Evolutionary conservation across 2,797 vertebrate genomes (phyloP), one percentile per base, ranked within the genome.

Genomic region (Hipposideros larvatus): DNA sequence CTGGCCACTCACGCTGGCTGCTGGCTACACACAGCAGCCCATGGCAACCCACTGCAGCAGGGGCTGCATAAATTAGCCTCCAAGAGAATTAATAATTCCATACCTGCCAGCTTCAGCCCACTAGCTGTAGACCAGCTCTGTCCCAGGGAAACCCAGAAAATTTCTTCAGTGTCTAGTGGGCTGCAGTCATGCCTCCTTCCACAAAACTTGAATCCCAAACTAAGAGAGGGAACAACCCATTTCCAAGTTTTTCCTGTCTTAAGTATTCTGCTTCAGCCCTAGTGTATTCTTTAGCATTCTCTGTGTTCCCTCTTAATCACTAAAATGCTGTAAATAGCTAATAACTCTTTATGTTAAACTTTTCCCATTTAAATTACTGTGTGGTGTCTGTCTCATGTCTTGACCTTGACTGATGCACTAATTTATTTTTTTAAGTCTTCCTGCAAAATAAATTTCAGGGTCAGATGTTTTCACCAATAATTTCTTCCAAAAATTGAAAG

Each of bases 401-500:
- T 28, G 22, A 75, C 11, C 28, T 74, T 43, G 5, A 73, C 13
- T 63, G 15, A 71, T 7, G 4, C 13, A 51, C n/a, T 61, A 28
- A 59, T 65, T 26, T 55, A 55, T 37, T 10, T 77, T 57, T 57
- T 78, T 57, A 26, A 57, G n/a, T 78, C 22, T 78, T 78, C 53
- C n/a, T 57, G 53, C 24, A 91, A 90, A 95, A 87, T 88, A 87
- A 93, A 37, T 65, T 55, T 51, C 53, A 89, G 18, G 43, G 2
- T n/a, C 7, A 51, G 78, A 80, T 80, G 57, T 13, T 87, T 87
- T 92, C 63, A 92, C 4, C 10, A 86, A 18, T 74, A 13, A 46
- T 94, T 93, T 75, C 51, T 90, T 59, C 53, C 59, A 74, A 84
- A 94, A 90, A 21, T 9, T 83, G 18, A 86, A 70, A 74, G 4